Evolutionary conservation across 2,888 invertebrate species (phyloP).

Genomic region (Liodrosophila aerea): DNA sequence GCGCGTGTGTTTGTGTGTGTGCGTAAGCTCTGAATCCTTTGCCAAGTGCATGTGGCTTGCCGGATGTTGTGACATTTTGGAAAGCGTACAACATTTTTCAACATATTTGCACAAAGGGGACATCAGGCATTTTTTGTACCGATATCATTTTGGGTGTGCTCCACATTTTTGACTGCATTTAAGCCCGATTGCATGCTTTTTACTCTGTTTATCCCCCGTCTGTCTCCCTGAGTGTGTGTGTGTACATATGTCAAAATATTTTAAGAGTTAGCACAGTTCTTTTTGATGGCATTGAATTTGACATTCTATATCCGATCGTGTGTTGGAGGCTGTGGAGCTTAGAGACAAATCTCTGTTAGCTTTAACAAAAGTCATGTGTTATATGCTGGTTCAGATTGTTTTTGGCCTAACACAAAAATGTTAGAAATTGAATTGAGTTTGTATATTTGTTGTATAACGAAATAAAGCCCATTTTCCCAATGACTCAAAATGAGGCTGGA

Average conservation of each 20-base stretch:
- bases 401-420: too few relatives aligned
- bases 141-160: slow-evolving; percentile 41
- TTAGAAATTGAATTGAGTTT: too few relatives aligned
- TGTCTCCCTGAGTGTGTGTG: slow-evolving; percentile 11
- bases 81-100: slow-evolving; percentile 65
- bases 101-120: slow-evolving; percentile 54
- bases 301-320: slow-evolving; percentile 33
- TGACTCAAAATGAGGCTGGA: too few relatives aligned
- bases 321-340: slow-evolving; percentile 14
- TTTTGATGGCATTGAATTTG: slow-evolving; percentile 38
- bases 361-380: slow-evolving; percentile 15
- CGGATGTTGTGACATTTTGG: slow-evolving; percentile 67
- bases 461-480: too few relatives aligned
- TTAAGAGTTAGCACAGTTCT: slow-evolving; percentile 49
- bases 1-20: slow-evolving; percentile 14
- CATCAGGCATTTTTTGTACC: slow-evolving; percentile 37
- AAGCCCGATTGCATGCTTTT: slow-evolving; percentile 20
- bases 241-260: slow-evolving; percentile 57
- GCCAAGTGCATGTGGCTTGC: slow-evolving; percentile 65
- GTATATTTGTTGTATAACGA: too few relatives aligned
- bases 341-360: slow-evolving; percentile 36
- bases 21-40: slow-evolving; percentile 35
- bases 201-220: slow-evolving; percentile 11
- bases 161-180: slow-evolving; percentile 40
- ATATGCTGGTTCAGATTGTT: neutral